phyloP scores from a whole-genome alignment of 2,113 vertebrate species.

The Zeus faber region DNA sequence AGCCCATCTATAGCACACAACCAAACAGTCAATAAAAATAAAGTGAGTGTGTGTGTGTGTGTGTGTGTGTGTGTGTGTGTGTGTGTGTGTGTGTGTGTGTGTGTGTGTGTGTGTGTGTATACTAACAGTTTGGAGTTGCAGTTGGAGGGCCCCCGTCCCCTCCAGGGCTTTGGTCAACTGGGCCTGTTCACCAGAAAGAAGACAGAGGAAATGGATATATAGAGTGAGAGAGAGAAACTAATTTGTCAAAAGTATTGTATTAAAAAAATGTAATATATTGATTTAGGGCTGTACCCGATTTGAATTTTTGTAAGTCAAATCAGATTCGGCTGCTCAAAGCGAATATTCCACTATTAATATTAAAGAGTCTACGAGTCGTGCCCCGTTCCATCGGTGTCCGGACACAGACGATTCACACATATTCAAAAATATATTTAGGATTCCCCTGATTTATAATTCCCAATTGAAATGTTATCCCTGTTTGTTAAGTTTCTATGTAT shows the following conservation, averaged over 20 bases:
- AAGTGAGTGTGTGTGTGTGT: neutral
- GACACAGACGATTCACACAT: too few relatives aligned
- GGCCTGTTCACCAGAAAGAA: conserved; percentile 58
- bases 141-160: conserved; percentile 82
- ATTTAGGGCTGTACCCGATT: neutral
- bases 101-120: neutral
- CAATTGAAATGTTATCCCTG: too few relatives aligned
- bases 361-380: too few relatives aligned
- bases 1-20: neutral
- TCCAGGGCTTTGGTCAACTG: conserved; percentile 87
- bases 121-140: conserved; percentile 87
- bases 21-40: neutral
- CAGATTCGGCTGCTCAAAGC: too few relatives aligned
- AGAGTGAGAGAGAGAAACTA: neutral
- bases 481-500: too few relatives aligned
- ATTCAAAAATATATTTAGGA: too few relatives aligned
- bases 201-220: conserved; percentile 32
- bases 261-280: neutral
- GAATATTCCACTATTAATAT: too few relatives aligned
- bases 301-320: too few relatives aligned
- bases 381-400: too few relatives aligned
- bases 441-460: too few relatives aligned
- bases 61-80: conserved; percentile 1
- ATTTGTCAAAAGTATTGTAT: too few relatives aligned
- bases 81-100: neutral